phyloP scores from a whole-genome alignment of 1,140 invertebrate species.

The Alviniconcha marisindica region DNA sequence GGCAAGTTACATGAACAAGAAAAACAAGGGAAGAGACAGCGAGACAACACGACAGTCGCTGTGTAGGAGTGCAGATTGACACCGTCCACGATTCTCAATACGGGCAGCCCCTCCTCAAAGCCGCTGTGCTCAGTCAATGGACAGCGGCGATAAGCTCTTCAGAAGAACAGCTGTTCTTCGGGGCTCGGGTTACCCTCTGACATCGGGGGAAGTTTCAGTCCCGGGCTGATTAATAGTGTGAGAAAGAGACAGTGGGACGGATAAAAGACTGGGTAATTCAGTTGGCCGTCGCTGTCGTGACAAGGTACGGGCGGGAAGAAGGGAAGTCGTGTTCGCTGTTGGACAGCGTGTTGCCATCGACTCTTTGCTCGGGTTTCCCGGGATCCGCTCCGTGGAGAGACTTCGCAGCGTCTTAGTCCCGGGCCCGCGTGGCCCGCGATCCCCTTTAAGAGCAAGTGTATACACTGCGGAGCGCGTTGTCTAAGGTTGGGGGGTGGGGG shows the following conservation, averaged over 20 bases:
- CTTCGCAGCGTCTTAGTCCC: not conserved
- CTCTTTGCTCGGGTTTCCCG: not conserved
- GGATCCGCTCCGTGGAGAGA: not conserved
- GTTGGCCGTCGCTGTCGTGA: not conserved
- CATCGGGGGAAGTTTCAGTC: not conserved
- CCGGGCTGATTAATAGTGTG: conserved; percentile 32
- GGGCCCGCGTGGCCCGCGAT: not conserved
- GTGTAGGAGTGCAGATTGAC: no score
- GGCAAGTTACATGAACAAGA: no score
- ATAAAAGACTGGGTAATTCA: conserved; percentile 28
- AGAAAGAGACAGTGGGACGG: conserved; percentile 32
- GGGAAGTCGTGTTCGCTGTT: not conserved
- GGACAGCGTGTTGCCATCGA: not conserved
- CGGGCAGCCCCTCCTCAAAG: not conserved
- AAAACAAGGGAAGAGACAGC: no score
- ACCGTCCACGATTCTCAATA: no score
- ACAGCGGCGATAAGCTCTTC: not conserved
- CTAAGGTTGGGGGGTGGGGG: no score
- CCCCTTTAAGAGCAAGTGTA: not conserved
- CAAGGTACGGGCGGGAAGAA: not conserved
- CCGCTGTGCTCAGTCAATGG: conserved; percentile 11
- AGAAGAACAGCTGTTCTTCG: conserved; percentile 27
- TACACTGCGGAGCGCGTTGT: not conserved
- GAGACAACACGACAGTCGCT: no score
- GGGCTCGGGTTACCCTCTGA: not conserved